phyloP scores from a whole-genome alignment of 2,113 vertebrate genomes.

The Mugil cephalus region DNA sequence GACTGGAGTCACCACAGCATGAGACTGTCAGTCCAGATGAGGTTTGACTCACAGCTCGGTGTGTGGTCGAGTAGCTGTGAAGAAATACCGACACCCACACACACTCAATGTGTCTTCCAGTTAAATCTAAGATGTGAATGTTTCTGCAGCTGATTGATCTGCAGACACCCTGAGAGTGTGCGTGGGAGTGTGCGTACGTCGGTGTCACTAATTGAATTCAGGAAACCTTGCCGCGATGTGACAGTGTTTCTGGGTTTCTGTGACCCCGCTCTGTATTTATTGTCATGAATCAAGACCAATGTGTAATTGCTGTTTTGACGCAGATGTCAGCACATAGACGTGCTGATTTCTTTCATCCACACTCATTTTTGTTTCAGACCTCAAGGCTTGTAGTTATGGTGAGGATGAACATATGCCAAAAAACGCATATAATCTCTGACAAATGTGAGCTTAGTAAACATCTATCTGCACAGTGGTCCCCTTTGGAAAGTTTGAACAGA shows the following conservation, averaged over 20 bases:
- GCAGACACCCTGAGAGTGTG: neutral
- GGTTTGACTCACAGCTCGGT: conserved; percentile 38
- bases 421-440: conserved; percentile 33
- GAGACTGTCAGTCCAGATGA: conserved; percentile 30
- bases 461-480: conserved; percentile 18
- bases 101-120: conserved; percentile 8
- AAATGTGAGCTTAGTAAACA: conserved; percentile 23
- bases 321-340: conserved; percentile 27
- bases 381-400: conserved; percentile 7
- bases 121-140: conserved; percentile 37
- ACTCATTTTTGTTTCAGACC: conserved; percentile 26
- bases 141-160: conserved; percentile 37
- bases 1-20: neutral
- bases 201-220: conserved; percentile 68
- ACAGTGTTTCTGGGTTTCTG: conserved; percentile 52
- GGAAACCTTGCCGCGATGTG: conserved; percentile 53
- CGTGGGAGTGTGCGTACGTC: conserved; percentile 11
- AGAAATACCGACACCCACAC: conserved; percentile 19
- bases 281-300: conserved; percentile 64
- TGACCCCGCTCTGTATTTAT: conserved; percentile 57
- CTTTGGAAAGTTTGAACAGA: conserved; percentile 7
- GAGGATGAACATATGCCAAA: conserved; percentile 5
- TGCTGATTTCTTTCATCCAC: conserved; percentile 33
- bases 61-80: conserved; percentile 21
- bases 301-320: conserved; percentile 79